These are phyloP conservation scores for Dascillus cervinus DNA, from an alignment of 2,888 invertebrate genomes.

Conservation along the genomic window DNA sequence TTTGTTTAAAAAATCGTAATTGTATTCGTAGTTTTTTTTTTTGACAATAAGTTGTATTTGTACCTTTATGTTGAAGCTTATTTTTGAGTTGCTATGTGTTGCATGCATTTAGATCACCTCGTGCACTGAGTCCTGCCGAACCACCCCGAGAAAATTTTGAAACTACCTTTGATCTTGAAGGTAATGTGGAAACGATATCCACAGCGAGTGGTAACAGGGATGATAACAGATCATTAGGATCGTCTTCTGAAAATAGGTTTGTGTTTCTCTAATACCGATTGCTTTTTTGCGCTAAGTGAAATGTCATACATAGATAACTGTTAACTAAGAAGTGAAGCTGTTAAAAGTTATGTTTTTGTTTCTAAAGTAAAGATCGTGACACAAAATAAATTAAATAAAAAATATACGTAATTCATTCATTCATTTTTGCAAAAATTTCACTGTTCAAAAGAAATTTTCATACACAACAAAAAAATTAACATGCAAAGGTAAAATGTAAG, in stretches of 20 bases:
- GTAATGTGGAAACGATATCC: constrained; percentile 86
- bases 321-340: no score
- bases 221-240: constrained; percentile 52
- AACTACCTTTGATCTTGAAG: constrained; percentile 85
- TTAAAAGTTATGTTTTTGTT: no score
- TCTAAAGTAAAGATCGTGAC: no score
- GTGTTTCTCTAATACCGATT: constrained; percentile 14
- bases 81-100: constrained; percentile 20
- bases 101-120: constrained; percentile 36
- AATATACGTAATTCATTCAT: no score
- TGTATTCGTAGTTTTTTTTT: background rate
- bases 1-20: background rate
- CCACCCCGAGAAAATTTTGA: constrained; percentile 67
- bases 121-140: constrained; percentile 40
- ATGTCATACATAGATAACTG: no score
- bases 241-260: constrained; percentile 75
- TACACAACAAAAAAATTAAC: background rate
- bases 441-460: background rate
- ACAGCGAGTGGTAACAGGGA: constrained; percentile 75
- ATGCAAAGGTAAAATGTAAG: background rate
- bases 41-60: no score
- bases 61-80: constrained; percentile 1
- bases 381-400: no score
- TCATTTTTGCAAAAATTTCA: no score
- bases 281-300: background rate